Conservation (phyloP, 1,140 invertebrate species). For the Drosophila tani region DNA sequence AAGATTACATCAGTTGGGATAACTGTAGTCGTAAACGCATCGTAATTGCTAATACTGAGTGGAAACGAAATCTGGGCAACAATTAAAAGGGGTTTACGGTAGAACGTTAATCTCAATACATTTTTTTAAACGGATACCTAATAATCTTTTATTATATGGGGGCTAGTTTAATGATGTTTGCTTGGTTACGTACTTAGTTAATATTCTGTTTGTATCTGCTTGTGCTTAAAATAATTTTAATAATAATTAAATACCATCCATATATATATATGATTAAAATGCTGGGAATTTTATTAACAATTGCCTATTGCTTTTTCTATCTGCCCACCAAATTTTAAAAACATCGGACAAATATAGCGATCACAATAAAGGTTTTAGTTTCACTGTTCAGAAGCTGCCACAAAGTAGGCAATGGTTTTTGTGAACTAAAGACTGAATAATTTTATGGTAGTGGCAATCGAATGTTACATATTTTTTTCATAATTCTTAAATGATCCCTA, state of each 20-base stretch:
- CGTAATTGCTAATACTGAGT: conserved; percentile 45
- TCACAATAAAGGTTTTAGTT: not conserved
- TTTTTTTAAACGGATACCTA: not conserved
- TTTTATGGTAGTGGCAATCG: no score
- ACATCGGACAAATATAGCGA: not conserved
- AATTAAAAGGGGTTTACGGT: conserved; percentile 3
- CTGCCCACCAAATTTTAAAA: not conserved
- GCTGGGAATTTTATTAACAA: not conserved
- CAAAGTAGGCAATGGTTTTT: not conserved
- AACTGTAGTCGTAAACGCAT: conserved; percentile 42
- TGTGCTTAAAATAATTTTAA: not conserved
- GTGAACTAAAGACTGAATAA: not conserved
- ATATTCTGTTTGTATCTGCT: not conserved
- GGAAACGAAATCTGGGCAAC: not conserved
- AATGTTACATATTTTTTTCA: not conserved
- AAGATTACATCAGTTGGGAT: conserved; percentile 28
- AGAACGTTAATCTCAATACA: not conserved
- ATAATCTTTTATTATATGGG: not conserved
- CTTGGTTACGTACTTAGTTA: not conserved
- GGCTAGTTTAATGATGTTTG: not conserved
- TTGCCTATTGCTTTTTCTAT: not conserved
- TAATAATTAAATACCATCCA: not conserved
- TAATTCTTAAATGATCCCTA: conserved; percentile 3
- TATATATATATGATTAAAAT: not conserved
- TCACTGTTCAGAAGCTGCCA: fast-evolving